Conservation (phyloP, 2,113 vertebrate species). For the Dromiciops gliroides region DNA sequence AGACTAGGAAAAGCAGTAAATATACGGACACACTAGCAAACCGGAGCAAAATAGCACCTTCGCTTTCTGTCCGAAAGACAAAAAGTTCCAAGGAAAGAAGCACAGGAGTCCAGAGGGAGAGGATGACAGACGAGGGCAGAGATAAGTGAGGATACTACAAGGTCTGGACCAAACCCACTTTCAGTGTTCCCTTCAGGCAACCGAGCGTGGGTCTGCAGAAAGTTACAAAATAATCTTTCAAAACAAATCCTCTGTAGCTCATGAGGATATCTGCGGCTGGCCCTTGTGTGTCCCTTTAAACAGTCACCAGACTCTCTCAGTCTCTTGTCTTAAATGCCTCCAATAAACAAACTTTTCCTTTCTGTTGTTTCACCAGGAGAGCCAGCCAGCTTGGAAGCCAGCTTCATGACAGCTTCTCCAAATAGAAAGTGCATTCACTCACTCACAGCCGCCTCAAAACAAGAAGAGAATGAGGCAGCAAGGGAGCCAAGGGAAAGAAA, state of each 20-base stretch:
- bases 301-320: background rate
- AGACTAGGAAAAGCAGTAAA: background rate
- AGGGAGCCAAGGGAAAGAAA: background rate
- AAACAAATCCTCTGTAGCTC: background rate
- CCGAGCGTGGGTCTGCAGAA: background rate
- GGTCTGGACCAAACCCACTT: background rate
- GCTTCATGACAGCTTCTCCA: background rate
- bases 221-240: background rate
- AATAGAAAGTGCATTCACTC: background rate
- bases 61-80: background rate
- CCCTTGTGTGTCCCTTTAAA: background rate
- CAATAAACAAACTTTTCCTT: slow-evolving; percentile 4
- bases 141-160: background rate
- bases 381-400: background rate
- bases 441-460: background rate
- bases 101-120: background rate
- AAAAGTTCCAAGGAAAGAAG: no score
- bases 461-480: background rate
- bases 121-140: background rate
- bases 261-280: background rate
- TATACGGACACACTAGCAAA: background rate
- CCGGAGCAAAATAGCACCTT: background rate
- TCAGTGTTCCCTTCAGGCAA: background rate
- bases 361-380: background rate
- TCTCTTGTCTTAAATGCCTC: background rate